Conservation (phyloP, 2,113 vertebrate species). For the Elaphurus davidianus region DNA sequence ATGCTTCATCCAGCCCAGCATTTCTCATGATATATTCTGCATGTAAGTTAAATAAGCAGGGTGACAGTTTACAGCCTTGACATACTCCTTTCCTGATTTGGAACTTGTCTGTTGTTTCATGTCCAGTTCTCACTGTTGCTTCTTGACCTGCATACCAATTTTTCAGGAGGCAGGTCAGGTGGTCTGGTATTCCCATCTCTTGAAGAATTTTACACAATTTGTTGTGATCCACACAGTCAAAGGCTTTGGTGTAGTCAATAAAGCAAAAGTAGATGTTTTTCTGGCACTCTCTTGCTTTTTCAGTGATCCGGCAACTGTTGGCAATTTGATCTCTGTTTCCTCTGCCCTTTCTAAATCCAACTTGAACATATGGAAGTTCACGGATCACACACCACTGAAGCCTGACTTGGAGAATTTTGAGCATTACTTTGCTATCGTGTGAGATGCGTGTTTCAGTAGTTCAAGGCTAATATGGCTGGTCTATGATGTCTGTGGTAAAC, state of each 20-base stretch:
- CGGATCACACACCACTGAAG: not conserved
- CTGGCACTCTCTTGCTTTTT: not conserved
- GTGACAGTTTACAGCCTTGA: not conserved
- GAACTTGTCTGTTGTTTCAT: not conserved
- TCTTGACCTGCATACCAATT: not conserved
- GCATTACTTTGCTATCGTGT: accelerated
- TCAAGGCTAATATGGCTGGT: not conserved
- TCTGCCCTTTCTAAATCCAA: not conserved
- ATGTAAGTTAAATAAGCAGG: not conserved
- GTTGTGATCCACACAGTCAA: not conserved
- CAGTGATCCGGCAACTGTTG: not conserved
- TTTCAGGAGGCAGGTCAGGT: not conserved
- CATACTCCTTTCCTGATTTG: accelerated
- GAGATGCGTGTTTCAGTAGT: not conserved
- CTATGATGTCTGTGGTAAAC: not conserved
- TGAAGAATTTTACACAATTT: not conserved
- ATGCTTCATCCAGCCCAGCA: not conserved
- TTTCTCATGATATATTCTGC: not conserved
- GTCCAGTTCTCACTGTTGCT: not conserved
- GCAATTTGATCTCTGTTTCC: not conserved
- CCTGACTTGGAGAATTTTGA: not conserved
- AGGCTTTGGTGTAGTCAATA: not conserved
- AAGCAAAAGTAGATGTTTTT: not conserved
- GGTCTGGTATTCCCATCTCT: not conserved
- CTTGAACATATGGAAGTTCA: not conserved